Base-by-base conservation (phyloP, 2,797 vertebrate species). In the Sternotherus odoratus region DNA sequence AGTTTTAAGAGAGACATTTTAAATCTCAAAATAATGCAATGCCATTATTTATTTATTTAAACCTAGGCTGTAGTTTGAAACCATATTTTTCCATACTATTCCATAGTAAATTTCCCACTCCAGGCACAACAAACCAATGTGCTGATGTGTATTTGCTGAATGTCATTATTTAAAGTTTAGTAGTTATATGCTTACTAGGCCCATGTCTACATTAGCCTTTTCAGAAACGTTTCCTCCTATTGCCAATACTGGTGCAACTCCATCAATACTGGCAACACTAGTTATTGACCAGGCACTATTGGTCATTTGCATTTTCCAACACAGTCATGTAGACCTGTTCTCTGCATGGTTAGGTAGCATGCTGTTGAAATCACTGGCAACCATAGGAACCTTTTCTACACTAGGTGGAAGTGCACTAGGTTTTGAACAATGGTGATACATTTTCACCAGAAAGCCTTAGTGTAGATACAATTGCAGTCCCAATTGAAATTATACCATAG, bases 31-130 rank as follows among this genome's bases (percentile, higher is more conserved):
- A 33, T 51, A 66, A 17, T 30, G 3, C 82, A 84, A 90, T 4
- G 7, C 46, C 7, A 6, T 90, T 91, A n/a, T 30, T 19, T 87
- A 50, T 91, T 95, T 79, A 54, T 86, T 54, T 51, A 36, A 88
- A 74, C 6, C 81, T 92, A 91, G 79, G 54, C 81, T 69, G 54
- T 53, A 95, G 91, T 91, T 93, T 24, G 15, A 94, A 96, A 85
- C 28, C 16, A 94, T 90, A 92, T 95, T 95, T 96, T n/a, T n/a
- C n/a, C n/a, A n/a, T n/a, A n/a, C n/a, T n/a, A n/a, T 97, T 97
- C 96, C 95, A 95, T 89, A 93, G 79, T 36, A 97, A 57, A 88
- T 88, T 92, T 53, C 91, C 96, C 92, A 97, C 94, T 97, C 88
- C 95, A 95, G 94, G 92, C 95, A 95, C 88, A 96, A 97, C 92